Base-by-base conservation (phyloP, 2,113 vertebrate genomes). In the Colossoma macropomum region DNA sequence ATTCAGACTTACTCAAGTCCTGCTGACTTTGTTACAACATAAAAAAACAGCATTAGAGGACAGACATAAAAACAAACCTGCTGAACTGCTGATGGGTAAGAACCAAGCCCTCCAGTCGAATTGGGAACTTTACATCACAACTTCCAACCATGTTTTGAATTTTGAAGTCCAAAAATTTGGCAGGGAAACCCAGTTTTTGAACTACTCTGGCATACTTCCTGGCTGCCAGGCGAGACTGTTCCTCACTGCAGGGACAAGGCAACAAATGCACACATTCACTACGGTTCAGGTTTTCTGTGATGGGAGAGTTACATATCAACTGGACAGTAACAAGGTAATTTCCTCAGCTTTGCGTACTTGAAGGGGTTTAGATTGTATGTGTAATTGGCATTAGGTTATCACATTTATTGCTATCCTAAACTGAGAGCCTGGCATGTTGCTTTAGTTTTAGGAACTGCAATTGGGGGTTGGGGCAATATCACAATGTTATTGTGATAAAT, bases 101-200 rank as follows among this genome's bases (percentile, higher is more conserved):
- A 75, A 99, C 97, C 62, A 99, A 86, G 62, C 98, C 98, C 86
- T 99, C 98, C 79, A 99, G 91, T 75, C 98, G 92, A 82, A 99
- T 99, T 8, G 98, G 98, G 87, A 99, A 99, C 90, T 99, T 99
- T 80, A 99, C 98, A 15, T 99, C 98, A 32, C 98, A 99, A 89
- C 98, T 99, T 72, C 98, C 98, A 86, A 99, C 98, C 98, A 99
- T 99, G 89, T 99, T 99, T 91, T 99, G 98, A 90, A 99, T 99
- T 92, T 99, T 99, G 87, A 99, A 99, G 92, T 99, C 98, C 87
- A 99, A 89, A 89, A 99, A 99, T 89, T 99, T 99, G 1, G 98
- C 98, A 66, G 98, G 97, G 87, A 99, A 99, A 8, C 98, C 98
- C 77, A 99, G 92, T 88, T 99, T 99, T 92, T 99, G 98, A 50